Evolutionary conservation across 2,113 vertebrate genomes (phyloP).

Genomic region (Isichthys henryi): DNA sequence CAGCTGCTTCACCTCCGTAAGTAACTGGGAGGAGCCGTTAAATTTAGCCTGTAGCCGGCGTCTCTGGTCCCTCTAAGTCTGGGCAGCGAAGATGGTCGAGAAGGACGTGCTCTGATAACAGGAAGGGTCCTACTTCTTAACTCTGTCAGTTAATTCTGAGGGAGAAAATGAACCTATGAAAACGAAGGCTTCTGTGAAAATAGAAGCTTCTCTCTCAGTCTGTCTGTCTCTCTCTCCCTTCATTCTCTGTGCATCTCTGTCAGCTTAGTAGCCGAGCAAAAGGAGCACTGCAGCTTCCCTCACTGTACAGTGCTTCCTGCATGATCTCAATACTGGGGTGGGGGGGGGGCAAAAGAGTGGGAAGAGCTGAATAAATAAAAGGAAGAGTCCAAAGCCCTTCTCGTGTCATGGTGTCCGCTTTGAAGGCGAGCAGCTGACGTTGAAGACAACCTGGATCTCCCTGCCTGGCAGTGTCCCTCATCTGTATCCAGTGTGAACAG

Average conservation of each 20-base stretch:
- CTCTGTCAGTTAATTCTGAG: slow-evolving; percentile 36
- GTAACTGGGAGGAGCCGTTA: slow-evolving; percentile 47
- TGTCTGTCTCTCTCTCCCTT: slow-evolving; percentile 25
- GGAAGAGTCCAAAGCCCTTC: background rate
- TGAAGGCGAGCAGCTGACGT: background rate
- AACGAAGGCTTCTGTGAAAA: slow-evolving; percentile 14
- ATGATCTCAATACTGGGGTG: background rate
- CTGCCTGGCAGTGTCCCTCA: background rate
- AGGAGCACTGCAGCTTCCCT: background rate
- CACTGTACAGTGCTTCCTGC: background rate
- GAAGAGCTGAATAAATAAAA: background rate
- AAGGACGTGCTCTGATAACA: slow-evolving; percentile 36
- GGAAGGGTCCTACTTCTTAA: slow-evolving; percentile 14
- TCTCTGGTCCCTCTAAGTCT: slow-evolving; percentile 39
- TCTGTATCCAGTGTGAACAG: background rate
- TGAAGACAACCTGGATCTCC: background rate
- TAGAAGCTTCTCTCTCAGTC: slow-evolving; percentile 20
- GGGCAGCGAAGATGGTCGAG: slow-evolving; percentile 38
- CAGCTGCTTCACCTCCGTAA: slow-evolving; percentile 48
- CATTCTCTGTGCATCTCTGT: slow-evolving; percentile 14
- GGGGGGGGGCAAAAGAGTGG: background rate
- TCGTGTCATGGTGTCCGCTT: background rate
- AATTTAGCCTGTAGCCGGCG: slow-evolving; percentile 62
- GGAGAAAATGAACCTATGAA: slow-evolving; percentile 24
- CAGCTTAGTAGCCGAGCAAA: background rate